phyloP scores from a whole-genome alignment of 2,113 vertebrate genomes.

The Tachycineta bicolor region DNA sequence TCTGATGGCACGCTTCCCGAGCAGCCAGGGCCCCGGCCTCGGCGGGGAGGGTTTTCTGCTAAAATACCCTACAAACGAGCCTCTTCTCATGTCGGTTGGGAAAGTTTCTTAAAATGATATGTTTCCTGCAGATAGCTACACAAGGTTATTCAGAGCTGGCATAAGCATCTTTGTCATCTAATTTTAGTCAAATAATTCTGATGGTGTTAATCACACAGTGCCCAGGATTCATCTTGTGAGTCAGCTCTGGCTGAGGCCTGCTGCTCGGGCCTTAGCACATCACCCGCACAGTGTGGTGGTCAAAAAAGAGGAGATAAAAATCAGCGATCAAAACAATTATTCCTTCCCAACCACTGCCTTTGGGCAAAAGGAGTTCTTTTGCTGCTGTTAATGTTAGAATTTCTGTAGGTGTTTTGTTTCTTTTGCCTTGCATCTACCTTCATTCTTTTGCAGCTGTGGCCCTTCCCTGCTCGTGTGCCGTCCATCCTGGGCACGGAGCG shows the following conservation, averaged over 20 bases:
- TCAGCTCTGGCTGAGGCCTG: neutral
- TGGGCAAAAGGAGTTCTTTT: neutral
- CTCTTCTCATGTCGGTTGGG: neutral
- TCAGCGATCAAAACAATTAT: neutral
- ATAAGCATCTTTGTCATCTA: neutral
- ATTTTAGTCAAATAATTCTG: neutral
- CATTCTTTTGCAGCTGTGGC: neutral
- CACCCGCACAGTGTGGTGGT: neutral
- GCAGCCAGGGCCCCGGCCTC: neutral
- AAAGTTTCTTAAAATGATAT: neutral
- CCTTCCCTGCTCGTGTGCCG: neutral
- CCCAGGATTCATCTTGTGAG: too few species aligned
- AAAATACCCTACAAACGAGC: neutral
- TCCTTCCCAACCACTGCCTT: neutral
- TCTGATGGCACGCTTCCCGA: neutral
- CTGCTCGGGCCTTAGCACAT: neutral
- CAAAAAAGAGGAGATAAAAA: neutral
- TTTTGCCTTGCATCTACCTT: neutral
- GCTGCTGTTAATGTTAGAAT: neutral
- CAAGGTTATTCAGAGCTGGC: neutral
- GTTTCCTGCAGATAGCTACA: neutral
- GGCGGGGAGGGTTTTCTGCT: neutral
- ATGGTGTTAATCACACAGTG: neutral
- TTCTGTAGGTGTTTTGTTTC: neutral
- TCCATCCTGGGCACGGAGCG: fast-evolving